phyloP scores from a whole-genome alignment of 2,888 invertebrate genomes.

The Mythimna impura region DNA sequence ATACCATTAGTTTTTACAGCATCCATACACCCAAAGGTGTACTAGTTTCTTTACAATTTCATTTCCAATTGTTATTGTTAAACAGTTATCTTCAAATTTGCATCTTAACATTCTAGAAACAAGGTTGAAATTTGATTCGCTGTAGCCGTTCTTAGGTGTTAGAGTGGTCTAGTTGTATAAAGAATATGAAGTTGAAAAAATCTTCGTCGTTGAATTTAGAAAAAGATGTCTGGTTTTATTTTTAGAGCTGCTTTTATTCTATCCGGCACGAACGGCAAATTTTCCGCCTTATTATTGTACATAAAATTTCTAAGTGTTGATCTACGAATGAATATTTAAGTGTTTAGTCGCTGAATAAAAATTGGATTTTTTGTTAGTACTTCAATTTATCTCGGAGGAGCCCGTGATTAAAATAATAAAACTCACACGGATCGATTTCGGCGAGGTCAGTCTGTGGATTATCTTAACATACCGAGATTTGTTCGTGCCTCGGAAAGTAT shows the following conservation, averaged over 20 bases:
- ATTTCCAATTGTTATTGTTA: conserved; percentile 58
- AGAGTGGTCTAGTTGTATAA: conserved; percentile 22
- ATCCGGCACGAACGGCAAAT: conserved; percentile 13
- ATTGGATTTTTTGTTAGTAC: conserved; percentile 1
- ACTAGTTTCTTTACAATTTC: conserved; percentile 56
- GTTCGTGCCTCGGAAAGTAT: too few relatives aligned
- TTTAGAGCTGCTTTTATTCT: conserved; percentile 11
- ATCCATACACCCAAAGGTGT: conserved; percentile 43
- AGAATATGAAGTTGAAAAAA: conserved; percentile 46
- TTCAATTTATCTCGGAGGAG: neutral
- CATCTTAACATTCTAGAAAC: neutral
- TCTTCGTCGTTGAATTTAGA: conserved; percentile 40
- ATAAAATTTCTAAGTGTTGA: conserved; percentile 29
- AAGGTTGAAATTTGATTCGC: conserved; percentile 39
- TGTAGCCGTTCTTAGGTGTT: conserved; percentile 41
- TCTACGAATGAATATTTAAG: conserved; percentile 32
- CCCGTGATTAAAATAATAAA: too few relatives aligned
- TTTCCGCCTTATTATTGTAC: conserved; percentile 13
- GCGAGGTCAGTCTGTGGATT: too few relatives aligned
- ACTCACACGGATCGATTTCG: too few relatives aligned
- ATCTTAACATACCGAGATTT: too few relatives aligned
- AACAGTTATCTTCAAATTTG: conserved; percentile 26
- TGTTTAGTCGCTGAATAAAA: conserved; percentile 9
- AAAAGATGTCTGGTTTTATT: conserved; percentile 40
- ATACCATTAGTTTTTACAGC: conserved; percentile 61